Evolutionary conservation across 2,797 vertebrate genomes (phyloP), one percentile per base, ranked within the genome.

Genomic region (Sebastes trivittatus): DNA sequence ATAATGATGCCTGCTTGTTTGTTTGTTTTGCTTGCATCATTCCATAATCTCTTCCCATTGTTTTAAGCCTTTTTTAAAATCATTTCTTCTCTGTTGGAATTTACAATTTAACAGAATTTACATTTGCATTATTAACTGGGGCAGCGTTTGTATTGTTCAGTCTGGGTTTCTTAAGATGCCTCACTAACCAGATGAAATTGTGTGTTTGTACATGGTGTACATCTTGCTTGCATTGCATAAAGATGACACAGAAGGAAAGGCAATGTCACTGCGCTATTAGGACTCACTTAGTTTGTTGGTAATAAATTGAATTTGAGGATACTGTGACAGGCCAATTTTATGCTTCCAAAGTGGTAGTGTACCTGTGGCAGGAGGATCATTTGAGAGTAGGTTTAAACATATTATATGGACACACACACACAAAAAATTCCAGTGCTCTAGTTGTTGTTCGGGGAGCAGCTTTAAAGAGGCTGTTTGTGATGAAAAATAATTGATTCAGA

Each of bases 401-500:
- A 25, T 49, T 46, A 54, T 23, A 34, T 7, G 16, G 30, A 11
- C 18, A 30, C 8, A 55, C 23, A 52, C 60, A 16, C 36, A 38
- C 2, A 42, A 49, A 71, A 72, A 52, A 60, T 25, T 11, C 23
- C 18, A 58, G 29, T 0, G 7, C 22, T 67, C 2, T 3, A n/a
- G 46, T 29, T 64, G 65, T 25, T 49, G 23, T 29, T 8, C 14
- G 4, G 65, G 61, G 36, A 75, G 61, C 38, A 11, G 55, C 58
- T 61, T 22, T 60, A 7, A 58, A 74, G 56, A 55, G 22, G 29
- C 20, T 58, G 62, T 80, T 80, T 66, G 36, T 55, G 61, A 64
- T 52, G 3, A 78, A 55, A 74, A 81, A 80, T 72, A 71, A 81
- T 46, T 78, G 34, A 77, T 80, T 60, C 8, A 14, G 69, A 80